Evolutionary conservation across 2,797 vertebrate genomes (phyloP), one percentile per base, ranked within the genome.

Genomic region (Catamblyrhynchus diadema): DNA sequence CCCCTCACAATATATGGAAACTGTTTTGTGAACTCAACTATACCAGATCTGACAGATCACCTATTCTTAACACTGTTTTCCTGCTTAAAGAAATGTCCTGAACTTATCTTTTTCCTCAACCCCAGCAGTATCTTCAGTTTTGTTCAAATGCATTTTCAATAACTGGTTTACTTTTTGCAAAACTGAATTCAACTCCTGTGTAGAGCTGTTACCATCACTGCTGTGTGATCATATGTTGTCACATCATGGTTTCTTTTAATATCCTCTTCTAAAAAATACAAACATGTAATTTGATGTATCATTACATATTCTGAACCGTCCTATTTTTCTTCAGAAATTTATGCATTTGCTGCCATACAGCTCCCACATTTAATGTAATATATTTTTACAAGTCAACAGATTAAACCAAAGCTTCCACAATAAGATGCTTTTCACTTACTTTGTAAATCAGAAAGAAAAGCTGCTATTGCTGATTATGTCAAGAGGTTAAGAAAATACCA

Each of bases 51-150:
- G 57, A 81, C 24, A 66, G 64, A 85, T 14, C 10, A 66, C 13
- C 51, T 79, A 17, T 32, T 89, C 20, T 65, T 64, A 93, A 93
- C 5, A 21, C 48, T 57, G 32, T 81, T 35, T 16, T 70, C 59
- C 41, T 91, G 47, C 83, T 95, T 56, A 89, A 81, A 94, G 51
- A 88, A 90, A 92, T 45, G 37, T 39, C 24, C 78, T 74, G 22
- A 86, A 70, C 30, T 42, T 41, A 17, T 5, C 21, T 41, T 81
- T 21, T 80, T 41, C 30, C 27, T 62, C 59, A 82, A 41, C 2
- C 2, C 28, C 27, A 61, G 28, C 35, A 64, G 12, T 45, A 79
- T 33, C 15, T 62, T 32, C 30, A 41, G 12, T 54, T 72, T 71
- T 1, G 1, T 48, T 84, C 56, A 84, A 90, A 71, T 27, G 23